Evolutionary conservation across 2,797 vertebrate species (phyloP), one percentile per base, ranked within the genome.

Genomic region (Gallirallus australis): DNA sequence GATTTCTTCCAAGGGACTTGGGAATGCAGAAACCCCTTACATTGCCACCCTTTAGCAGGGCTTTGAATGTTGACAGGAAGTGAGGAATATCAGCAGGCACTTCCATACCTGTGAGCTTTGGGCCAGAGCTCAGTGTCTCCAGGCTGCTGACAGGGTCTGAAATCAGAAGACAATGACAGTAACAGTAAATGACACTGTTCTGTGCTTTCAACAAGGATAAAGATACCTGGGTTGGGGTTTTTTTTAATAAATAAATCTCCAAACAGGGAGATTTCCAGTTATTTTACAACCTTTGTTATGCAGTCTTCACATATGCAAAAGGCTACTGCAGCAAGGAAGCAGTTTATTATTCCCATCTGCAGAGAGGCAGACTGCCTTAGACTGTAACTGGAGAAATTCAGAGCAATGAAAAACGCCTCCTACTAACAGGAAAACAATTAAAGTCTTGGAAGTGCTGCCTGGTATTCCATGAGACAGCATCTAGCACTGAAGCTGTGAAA

Each of bases 1-100:
- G 98, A 98, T 89, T 99, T 98, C 95, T 99, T 98, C 93, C 96
- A 97, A 24, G 98, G 98, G 9, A 94, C 96, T 28, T 99, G 98
- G 98, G 98, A 45, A 98, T 95, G 64, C 98, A 98, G 90, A 99
- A 98, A 87, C 97, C 98, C 4, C 94, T 98, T 23, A 40, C 81
- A 25, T 94, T 99, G n/a, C 97, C 98, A 0, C 93, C 97, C 0
- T 89, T 98, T 48, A 97, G 95, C 69, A 97, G 97, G 21, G 97
- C 98, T 31, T 91, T 98, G 60, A 98, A 97, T 33, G 95, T 98
- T 19, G 98, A 99, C 96, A 98, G 98, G 80, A 99, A 99, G 98
- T 99, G 97, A 94, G 66, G 64, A 30, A 15, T 18, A 50, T 7
- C 16, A 64, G 45, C 39, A 87, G 31, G 10, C 24, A 30, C 35